Conservation (phyloP, 1,140 invertebrate genomes). For the Drusus annulatus region DNA sequence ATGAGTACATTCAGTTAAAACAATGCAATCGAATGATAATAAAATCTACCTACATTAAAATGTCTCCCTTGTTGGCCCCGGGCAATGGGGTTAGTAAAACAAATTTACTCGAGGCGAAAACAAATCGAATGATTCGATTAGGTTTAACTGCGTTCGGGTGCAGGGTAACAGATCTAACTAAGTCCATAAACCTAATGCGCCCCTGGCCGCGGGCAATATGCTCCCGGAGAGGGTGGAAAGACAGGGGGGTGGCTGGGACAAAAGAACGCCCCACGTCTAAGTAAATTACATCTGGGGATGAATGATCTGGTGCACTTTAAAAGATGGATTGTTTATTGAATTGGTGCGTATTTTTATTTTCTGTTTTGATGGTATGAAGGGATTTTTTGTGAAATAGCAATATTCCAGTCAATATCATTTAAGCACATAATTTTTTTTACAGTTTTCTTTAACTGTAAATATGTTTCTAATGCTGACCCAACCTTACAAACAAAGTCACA, state of each 20-base stretch:
- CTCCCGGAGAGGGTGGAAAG: neutral
- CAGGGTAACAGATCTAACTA: conserved; percentile 9
- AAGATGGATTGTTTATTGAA: neutral
- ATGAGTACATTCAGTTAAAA: too few relatives aligned
- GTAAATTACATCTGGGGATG: conserved; percentile 19
- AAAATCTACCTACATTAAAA: conserved; percentile 11
- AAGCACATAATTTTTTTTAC: too few relatives aligned
- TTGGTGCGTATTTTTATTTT: too few relatives aligned
- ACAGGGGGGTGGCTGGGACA: conserved; percentile 16
- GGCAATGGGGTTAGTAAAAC: conserved; percentile 55
- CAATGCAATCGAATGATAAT: neutral
- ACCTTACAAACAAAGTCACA: too few relatives aligned
- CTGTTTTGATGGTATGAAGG: too few relatives aligned
- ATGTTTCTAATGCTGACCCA: too few relatives aligned
- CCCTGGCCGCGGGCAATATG: conserved; percentile 35
- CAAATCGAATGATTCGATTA: conserved; percentile 60
- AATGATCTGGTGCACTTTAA: conserved; percentile 8
- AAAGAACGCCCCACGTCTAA: conserved; percentile 12
- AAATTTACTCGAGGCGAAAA: conserved; percentile 59
- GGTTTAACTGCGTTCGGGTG: conserved; percentile 37
- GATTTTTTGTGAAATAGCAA: too few relatives aligned
- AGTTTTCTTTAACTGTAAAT: too few relatives aligned
- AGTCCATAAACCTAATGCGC: conserved; percentile 6
- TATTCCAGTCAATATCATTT: too few relatives aligned
- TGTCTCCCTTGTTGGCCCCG: conserved; percentile 29